Evolutionary conservation across 2,888 invertebrate species (phyloP).

Genomic region (Leuctra nigra): DNA sequence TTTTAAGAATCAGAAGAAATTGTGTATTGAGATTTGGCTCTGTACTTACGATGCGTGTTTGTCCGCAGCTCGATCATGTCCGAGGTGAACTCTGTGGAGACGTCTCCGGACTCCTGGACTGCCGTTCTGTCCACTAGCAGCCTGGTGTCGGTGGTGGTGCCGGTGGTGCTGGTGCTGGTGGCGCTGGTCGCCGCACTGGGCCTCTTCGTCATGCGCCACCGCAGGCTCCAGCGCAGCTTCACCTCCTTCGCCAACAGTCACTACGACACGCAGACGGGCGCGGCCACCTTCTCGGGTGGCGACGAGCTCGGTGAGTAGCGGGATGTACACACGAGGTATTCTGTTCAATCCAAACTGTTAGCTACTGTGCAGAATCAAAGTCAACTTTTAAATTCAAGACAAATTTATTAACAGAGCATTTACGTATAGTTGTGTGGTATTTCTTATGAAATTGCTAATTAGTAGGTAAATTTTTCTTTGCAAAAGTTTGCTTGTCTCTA

Average conservation of each 20-base stretch:
- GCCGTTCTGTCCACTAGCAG: constrained; percentile 32
- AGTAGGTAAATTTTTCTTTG: too few relatives aligned
- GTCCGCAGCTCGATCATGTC: constrained; percentile 56
- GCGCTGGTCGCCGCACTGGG: constrained; percentile 52
- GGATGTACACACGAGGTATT: too few relatives aligned
- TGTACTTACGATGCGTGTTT: too few relatives aligned
- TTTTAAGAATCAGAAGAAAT: too few relatives aligned
- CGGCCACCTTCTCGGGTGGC: constrained; percentile 70
- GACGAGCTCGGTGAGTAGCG: constrained; percentile 59
- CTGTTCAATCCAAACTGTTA: too few relatives aligned
- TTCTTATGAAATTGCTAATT: too few relatives aligned
- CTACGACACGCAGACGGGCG: constrained; percentile 80
- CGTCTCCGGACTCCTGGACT: constrained; percentile 31
- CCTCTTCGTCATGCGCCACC: constrained; percentile 59
- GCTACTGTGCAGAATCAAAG: too few relatives aligned
- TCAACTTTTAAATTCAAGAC: too few relatives aligned
- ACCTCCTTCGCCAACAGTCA: constrained; percentile 75
- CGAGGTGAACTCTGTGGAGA: constrained; percentile 45
- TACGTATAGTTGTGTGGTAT: too few relatives aligned
- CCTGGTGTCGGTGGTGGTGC: constrained; percentile 46
- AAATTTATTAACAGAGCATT: too few relatives aligned
- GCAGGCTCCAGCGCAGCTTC: constrained; percentile 69
- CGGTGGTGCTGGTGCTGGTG: constrained; percentile 48
- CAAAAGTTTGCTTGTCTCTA: too few relatives aligned
- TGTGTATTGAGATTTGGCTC: too few relatives aligned